These are phyloP conservation scores for Mylabris phalerata DNA, from an alignment of 1,140 invertebrate species.

Conservation along the genomic window DNA sequence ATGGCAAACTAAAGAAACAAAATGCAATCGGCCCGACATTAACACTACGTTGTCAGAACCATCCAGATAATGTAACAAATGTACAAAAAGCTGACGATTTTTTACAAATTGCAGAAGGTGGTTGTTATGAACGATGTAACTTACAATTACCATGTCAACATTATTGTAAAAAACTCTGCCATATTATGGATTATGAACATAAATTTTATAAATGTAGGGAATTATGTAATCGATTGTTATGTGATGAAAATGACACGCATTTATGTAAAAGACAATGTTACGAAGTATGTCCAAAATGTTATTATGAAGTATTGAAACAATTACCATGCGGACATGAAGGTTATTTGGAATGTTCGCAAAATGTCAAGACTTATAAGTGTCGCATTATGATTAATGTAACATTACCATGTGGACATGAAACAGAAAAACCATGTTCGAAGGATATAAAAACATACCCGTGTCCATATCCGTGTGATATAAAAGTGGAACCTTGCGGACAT, in stretches of 20 bases:
- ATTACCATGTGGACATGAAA: slow-evolving; percentile 46
- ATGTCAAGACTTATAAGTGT: slow-evolving; percentile 39
- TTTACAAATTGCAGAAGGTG: slow-evolving; percentile 46
- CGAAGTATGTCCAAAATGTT: slow-evolving; percentile 44
- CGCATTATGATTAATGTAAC: slow-evolving; percentile 32
- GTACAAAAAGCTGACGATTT: slow-evolving; percentile 41
- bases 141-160: slow-evolving; percentile 47
- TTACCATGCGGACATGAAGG: slow-evolving; percentile 46
- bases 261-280: slow-evolving; percentile 45
- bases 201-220: slow-evolving; percentile 37
- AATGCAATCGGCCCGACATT: slow-evolving; percentile 43
- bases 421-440: slow-evolving; percentile 40
- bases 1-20: slow-evolving; percentile 42
- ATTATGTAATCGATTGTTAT: slow-evolving; percentile 37
- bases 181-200: slow-evolving; percentile 47
- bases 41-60: slow-evolving; percentile 46
- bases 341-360: slow-evolving; percentile 39
- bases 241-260: slow-evolving; percentile 41
- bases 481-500: slow-evolving; percentile 48
- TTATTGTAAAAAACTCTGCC: slow-evolving; percentile 48
- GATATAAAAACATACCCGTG: slow-evolving; percentile 39
- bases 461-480: slow-evolving; percentile 38
- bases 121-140: slow-evolving; percentile 44
- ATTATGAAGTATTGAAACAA: slow-evolving; percentile 34
- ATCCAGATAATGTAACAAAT: slow-evolving; percentile 37